Evolutionary conservation across 2,113 vertebrate genomes (phyloP).

Genomic region (Ptilonorhynchus violaceus): DNA sequence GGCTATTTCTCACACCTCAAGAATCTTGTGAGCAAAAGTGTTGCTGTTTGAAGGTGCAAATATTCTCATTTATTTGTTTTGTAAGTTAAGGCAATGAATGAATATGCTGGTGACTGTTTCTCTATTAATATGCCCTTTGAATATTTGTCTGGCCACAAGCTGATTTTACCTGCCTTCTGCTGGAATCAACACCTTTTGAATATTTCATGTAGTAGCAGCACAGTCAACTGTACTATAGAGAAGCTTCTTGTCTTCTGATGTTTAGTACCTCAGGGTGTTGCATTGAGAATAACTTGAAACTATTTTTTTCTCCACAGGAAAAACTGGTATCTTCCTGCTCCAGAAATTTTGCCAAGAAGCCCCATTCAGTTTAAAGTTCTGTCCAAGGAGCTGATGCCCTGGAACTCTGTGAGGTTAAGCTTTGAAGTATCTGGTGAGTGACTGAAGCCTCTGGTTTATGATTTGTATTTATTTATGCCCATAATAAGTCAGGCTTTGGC

Average conservation of each 20-base stretch:
- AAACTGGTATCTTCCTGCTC: constrained; percentile 94
- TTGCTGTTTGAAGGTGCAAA: background rate
- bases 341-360: constrained; percentile 78
- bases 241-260: background rate
- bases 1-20: background rate
- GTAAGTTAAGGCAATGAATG: background rate
- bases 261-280: background rate
- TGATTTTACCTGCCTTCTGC: background rate
- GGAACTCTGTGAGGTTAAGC: constrained; percentile 82
- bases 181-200: background rate
- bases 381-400: constrained; percentile 81
- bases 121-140: background rate
- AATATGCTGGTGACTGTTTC: background rate
- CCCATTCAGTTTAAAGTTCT: constrained; percentile 82
- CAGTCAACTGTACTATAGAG: background rate
- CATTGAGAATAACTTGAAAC: background rate
- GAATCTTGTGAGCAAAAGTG: background rate
- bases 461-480: background rate
- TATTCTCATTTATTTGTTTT: background rate
- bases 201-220: background rate
- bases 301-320: constrained; percentile 73
- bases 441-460: background rate
- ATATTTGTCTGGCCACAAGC: background rate
- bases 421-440: constrained; percentile 86
- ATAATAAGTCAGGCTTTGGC: background rate